Conservation (phyloP, 2,888 invertebrate species). For the Apamea epomidion region DNA sequence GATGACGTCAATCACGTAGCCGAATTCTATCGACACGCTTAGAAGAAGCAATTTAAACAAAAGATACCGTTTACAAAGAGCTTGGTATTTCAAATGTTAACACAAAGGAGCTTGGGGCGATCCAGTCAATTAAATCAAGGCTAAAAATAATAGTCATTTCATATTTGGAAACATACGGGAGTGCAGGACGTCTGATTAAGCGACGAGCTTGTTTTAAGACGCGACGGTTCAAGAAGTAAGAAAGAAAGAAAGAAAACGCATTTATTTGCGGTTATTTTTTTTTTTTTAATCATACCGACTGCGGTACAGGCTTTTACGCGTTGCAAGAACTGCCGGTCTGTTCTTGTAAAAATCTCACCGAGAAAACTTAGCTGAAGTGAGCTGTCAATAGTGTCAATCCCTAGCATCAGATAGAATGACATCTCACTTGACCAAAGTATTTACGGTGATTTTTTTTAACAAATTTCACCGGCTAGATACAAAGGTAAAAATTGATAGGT, state of each 20-base stretch:
- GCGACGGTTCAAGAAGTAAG: background rate
- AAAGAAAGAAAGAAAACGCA: no score
- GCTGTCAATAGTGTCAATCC: background rate
- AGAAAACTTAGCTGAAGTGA: background rate
- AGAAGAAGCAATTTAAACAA: conserved; percentile 11
- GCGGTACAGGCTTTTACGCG: background rate
- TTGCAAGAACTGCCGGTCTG: background rate
- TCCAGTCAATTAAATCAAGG: conserved; percentile 25
- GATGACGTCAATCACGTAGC: no score
- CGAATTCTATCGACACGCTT: no score
- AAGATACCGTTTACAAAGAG: conserved; percentile 7
- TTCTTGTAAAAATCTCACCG: background rate
- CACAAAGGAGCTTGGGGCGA: conserved; percentile 13
- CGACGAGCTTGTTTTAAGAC: background rate
- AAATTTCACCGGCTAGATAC: no score
- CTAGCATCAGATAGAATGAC: no score
- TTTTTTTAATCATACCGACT: no score
- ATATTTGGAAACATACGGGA: conserved; percentile 29
- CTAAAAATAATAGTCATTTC: conserved; percentile 52
- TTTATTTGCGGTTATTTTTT: no score
- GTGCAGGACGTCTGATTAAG: background rate
- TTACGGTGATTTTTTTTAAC: no score
- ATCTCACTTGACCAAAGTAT: no score
- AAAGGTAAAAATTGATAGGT: no score
- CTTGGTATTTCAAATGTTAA: conserved; percentile 6